These are phyloP conservation scores for Vipera latastei DNA, from an alignment of 2,797 vertebrate genomes.

Conservation along the genomic window DNA sequence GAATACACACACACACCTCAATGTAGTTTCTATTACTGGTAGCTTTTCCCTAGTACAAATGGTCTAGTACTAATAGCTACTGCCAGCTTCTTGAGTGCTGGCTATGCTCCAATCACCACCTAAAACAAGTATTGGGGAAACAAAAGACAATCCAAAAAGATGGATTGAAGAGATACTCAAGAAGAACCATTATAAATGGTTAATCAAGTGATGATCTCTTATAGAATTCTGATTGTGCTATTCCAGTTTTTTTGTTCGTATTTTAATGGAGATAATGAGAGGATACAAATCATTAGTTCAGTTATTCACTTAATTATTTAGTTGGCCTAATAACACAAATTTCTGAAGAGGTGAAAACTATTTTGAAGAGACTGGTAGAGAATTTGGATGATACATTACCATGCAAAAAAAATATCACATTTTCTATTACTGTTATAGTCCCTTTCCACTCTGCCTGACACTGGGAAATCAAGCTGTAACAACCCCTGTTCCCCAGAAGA, in stretches of 20 bases:
- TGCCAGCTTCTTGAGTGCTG: neutral
- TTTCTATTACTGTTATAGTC: neutral
- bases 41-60: neutral
- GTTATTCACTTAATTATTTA: neutral
- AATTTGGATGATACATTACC: neutral
- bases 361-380: neutral
- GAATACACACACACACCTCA: neutral
- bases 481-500: neutral
- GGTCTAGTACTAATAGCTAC: neutral
- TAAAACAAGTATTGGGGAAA: neutral
- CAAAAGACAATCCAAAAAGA: neutral
- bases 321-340: neutral
- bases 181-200: neutral
- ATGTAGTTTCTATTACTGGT: neutral
- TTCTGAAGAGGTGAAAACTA: neutral
- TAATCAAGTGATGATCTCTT: neutral
- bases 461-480: neutral
- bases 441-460: neutral
- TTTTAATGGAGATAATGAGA: neutral
- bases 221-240: neutral
- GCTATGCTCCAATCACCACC: neutral
- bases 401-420: neutral
- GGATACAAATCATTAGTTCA: neutral
- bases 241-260: neutral
- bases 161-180: neutral